phyloP scores from a whole-genome alignment of 2,888 invertebrate species.

The Coelopa pilipes region DNA sequence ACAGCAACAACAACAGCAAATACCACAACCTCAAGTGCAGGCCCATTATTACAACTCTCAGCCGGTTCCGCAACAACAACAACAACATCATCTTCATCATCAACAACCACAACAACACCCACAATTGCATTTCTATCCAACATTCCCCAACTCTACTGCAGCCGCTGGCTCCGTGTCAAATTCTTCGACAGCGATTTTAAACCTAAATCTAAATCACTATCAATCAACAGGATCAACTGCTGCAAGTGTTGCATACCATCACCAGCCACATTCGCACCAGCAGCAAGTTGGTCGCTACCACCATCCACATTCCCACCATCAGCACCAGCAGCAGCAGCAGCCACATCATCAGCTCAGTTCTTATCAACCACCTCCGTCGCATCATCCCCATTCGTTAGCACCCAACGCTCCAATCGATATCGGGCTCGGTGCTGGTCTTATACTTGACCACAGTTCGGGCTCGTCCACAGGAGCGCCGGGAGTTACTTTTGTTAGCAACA shows the following conservation, averaged over 20 bases:
- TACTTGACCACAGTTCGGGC: slow-evolving; percentile 44
- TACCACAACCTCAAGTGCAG: not conserved
- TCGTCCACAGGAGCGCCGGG: slow-evolving; percentile 39
- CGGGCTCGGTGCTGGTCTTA: slow-evolving; percentile 33
- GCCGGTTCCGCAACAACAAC: slow-evolving; percentile 47
- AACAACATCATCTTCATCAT: slow-evolving; percentile 48
- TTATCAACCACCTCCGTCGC: slow-evolving; percentile 36
- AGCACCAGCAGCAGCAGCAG: slow-evolving; percentile 39
- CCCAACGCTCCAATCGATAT: slow-evolving; percentile 37
- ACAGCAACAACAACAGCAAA: slow-evolving; percentile 41
- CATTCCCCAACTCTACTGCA: slow-evolving; percentile 46
- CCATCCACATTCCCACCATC: slow-evolving; percentile 37
- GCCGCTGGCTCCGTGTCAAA: slow-evolving; percentile 53
- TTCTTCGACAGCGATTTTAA: slow-evolving; percentile 61
- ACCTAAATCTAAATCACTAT: slow-evolving; percentile 72
- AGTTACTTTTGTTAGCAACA: slow-evolving; percentile 37
- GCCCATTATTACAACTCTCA: slow-evolving; percentile 46
- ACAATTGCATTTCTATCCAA: slow-evolving; percentile 59
- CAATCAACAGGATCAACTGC: slow-evolving; percentile 52
- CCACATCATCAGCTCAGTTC: slow-evolving; percentile 40
- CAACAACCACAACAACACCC: slow-evolving; percentile 49
- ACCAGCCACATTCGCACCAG: slow-evolving; percentile 46
- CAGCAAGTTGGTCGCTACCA: slow-evolving; percentile 26
- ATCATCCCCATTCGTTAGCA: slow-evolving; percentile 22
- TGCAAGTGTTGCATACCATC: slow-evolving; percentile 47